phyloP scores from a whole-genome alignment of 2,113 vertebrate genomes.

The Syrrhaptes paradoxus region DNA sequence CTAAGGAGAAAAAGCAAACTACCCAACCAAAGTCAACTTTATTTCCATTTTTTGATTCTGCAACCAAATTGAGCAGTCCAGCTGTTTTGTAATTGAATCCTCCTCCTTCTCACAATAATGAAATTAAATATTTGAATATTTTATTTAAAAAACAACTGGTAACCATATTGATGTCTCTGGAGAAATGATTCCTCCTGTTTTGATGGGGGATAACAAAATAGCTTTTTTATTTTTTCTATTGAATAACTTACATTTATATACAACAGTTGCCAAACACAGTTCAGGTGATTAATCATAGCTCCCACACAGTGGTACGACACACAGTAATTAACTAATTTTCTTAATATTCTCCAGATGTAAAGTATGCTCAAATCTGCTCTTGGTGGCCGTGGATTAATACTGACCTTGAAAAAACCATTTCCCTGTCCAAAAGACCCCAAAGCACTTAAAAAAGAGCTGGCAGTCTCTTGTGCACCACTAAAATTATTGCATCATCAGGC shows the following conservation, averaged over 20 bases:
- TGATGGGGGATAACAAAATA: neutral
- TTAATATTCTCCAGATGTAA: neutral
- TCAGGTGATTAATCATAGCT: neutral
- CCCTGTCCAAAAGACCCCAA: neutral
- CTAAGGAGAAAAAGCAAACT: neutral
- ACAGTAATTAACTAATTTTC: neutral
- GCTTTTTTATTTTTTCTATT: neutral
- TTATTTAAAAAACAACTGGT: neutral
- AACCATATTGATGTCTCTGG: neutral
- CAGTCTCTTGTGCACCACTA: neutral
- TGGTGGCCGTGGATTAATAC: neutral
- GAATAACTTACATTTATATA: neutral
- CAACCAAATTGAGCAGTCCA: neutral
- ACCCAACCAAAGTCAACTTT: neutral
- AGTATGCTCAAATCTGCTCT: neutral
- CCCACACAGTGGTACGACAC: neutral
- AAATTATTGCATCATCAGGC: neutral
- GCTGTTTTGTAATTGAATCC: neutral
- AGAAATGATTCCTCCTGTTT: neutral
- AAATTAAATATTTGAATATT: neutral
- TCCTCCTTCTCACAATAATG: neutral
- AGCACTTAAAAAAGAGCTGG: neutral
- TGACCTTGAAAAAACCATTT: neutral
- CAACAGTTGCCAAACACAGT: neutral
- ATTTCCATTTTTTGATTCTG: neutral